phyloP scores from a whole-genome alignment of 2,113 vertebrate species.

The Balaeniceps rex region DNA sequence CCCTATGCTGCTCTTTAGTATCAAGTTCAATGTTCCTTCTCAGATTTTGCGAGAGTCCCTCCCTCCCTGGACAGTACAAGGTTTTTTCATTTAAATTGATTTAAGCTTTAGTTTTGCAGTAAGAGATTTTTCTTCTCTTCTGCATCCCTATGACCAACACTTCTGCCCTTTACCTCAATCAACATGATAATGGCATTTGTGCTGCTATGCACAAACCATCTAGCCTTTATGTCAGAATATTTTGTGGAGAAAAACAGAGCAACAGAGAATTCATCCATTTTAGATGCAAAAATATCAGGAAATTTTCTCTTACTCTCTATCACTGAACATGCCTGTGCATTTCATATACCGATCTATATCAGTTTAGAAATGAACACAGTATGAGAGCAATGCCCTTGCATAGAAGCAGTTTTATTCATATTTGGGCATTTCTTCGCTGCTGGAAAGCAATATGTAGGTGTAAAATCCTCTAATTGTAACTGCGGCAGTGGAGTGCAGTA shows the following conservation, averaged over 20 bases:
- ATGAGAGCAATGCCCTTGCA: neutral
- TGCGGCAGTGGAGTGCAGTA: neutral
- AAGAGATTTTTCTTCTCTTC: neutral
- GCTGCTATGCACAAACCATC: neutral
- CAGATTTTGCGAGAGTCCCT: neutral
- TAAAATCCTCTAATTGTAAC: neutral
- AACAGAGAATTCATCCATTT: neutral
- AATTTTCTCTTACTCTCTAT: neutral
- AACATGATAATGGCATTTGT: conserved; percentile 39
- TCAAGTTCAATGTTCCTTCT: neutral
- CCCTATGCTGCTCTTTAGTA: neutral
- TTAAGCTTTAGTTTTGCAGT: conserved; percentile 11
- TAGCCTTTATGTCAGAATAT: conserved; percentile 1
- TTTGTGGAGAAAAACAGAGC: neutral
- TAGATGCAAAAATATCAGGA: neutral
- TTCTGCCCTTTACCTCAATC: conserved; percentile 53
- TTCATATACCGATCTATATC: neutral
- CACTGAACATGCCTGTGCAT: conserved; percentile 5
- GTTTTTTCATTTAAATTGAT: neutral
- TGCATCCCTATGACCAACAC: neutral
- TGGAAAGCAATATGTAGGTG: neutral
- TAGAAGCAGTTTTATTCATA: neutral
- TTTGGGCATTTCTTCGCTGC: neutral
- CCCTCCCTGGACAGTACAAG: neutral
- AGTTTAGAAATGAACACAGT: neutral